Conservation (phyloP, 2,888 invertebrate species). For the Yponomeuta sedellus region DNA sequence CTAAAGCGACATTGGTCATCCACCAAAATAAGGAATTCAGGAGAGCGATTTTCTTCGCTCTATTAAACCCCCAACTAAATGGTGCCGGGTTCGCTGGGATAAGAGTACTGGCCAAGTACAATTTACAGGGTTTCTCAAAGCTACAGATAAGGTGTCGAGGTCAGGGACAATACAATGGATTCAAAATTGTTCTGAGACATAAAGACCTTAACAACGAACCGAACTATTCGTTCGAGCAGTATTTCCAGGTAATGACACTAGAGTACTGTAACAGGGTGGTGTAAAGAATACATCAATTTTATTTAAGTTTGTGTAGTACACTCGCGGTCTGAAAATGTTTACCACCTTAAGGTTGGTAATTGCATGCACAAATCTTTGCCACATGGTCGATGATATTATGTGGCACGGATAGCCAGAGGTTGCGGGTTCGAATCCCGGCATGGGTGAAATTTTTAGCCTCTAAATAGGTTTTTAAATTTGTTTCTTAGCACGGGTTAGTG, state of each 20-base stretch:
- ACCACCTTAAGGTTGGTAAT: no score
- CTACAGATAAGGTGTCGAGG: slow-evolving; percentile 74
- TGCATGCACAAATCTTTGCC: no score
- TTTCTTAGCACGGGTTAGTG: no score
- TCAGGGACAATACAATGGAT: slow-evolving; percentile 76
- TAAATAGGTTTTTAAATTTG: no score
- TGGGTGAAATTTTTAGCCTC: no score
- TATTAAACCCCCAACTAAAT: slow-evolving; percentile 80
- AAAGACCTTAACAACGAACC: slow-evolving; percentile 74
- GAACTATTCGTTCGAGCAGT: slow-evolving; percentile 78
- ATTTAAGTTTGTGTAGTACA: no score
- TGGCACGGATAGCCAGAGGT: no score
- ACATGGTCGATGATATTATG: no score
- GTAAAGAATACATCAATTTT: no score
- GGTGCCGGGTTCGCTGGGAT: slow-evolving; percentile 82
- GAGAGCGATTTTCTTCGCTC: slow-evolving; percentile 78
- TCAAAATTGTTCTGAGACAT: slow-evolving; percentile 78
- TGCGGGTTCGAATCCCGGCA: no score
- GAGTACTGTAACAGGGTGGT: no score
- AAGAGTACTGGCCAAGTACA: slow-evolving; percentile 60
- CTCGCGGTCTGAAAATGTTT: no score
- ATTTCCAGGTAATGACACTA: slow-evolving; percentile 60
- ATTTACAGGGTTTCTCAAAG: slow-evolving; percentile 65
- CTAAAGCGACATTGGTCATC: slow-evolving; percentile 77
- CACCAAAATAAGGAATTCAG: slow-evolving; percentile 78